phyloP scores from a whole-genome alignment of 2,113 vertebrate species.

The Macaca nemestrina region DNA sequence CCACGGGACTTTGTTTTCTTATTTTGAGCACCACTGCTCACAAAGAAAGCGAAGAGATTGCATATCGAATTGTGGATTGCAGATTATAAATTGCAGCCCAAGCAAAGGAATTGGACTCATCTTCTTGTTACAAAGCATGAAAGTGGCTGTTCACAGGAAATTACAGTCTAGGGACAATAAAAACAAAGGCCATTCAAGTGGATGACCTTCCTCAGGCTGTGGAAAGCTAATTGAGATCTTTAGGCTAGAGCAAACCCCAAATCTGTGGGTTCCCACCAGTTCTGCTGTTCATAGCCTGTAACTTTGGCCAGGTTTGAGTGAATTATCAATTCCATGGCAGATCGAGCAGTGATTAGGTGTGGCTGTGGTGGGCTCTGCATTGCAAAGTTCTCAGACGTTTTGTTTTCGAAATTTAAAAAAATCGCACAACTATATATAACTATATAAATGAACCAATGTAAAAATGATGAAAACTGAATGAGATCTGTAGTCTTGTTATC shows the following conservation, averaged over 20 bases:
- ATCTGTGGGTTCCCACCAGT: too few species aligned
- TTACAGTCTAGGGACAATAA: not conserved
- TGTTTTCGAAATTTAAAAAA: not conserved
- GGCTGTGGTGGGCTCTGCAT: too few species aligned
- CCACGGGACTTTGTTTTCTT: not conserved
- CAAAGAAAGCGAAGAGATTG: slow-evolving; percentile 60
- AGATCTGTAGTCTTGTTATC: not conserved
- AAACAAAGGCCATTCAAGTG: slow-evolving; percentile 20
- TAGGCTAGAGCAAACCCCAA: not conserved
- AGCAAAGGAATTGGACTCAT: slow-evolving; percentile 24
- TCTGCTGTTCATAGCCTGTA: not conserved
- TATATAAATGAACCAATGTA: not conserved
- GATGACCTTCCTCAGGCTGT: not conserved
- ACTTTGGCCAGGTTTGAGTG: not conserved
- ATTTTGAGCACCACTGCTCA: slow-evolving; percentile 70
- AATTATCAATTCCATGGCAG: not conserved
- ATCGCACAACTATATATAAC: not conserved
- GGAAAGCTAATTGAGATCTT: not conserved
- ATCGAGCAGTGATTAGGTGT: not conserved
- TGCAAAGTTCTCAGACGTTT: not conserved
- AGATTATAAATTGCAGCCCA: slow-evolving; percentile 34
- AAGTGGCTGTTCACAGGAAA: slow-evolving; percentile 9
- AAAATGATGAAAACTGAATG: not conserved
- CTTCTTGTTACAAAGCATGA: not conserved
- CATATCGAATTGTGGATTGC: slow-evolving; percentile 31